Evolutionary conservation across 2,797 vertebrate species (phyloP).

Genomic region (Poecilia gillii): DNA sequence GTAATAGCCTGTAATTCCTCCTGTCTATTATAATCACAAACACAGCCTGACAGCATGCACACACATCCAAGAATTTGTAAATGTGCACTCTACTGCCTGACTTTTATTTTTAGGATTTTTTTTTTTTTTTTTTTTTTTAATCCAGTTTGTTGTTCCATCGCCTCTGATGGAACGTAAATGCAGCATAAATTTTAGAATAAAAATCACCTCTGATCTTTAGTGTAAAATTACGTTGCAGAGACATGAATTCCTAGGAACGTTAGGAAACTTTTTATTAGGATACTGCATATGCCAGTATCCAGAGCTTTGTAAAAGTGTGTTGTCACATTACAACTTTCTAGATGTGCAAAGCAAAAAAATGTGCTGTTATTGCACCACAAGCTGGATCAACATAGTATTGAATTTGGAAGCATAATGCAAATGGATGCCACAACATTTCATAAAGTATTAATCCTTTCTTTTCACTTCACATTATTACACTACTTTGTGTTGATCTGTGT

Average conservation of each 20-base stretch:
- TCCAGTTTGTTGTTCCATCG: background rate
- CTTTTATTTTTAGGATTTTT: background rate
- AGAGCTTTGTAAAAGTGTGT: background rate
- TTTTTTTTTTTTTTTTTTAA: background rate
- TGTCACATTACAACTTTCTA: background rate
- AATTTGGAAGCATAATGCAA: background rate
- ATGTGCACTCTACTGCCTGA: conserved; percentile 1
- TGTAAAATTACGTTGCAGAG: background rate
- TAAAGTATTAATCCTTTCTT: background rate
- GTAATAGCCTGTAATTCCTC: conserved; percentile 77
- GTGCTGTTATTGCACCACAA: background rate
- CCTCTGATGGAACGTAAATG: background rate
- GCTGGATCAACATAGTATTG: background rate
- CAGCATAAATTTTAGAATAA: background rate
- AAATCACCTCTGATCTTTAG: background rate
- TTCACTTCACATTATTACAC: background rate
- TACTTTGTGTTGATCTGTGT: background rate
- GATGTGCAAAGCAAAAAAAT: no score
- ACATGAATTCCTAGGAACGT: background rate
- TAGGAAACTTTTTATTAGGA: background rate
- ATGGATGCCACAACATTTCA: background rate
- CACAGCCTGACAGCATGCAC: conserved; percentile 54
- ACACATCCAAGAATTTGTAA: conserved; percentile 16
- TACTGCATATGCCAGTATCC: background rate
- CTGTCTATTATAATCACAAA: conserved; percentile 73